Conservation (phyloP, 92 coral and sea anemone genomes). For the Montipora capitata region DNA sequence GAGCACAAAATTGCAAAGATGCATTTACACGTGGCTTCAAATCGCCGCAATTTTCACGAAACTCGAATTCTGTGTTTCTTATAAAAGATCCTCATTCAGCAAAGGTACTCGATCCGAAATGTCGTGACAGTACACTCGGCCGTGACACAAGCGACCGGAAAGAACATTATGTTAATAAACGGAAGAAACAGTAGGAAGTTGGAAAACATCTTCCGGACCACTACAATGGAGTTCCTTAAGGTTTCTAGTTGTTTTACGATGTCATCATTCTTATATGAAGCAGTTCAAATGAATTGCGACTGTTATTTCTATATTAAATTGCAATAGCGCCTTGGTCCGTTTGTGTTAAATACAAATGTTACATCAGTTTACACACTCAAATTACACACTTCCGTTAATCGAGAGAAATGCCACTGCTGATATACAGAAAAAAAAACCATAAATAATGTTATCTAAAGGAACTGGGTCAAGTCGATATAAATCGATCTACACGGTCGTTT, state of each 20-base stretch:
- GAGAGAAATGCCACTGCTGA: no score
- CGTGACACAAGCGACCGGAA: background rate
- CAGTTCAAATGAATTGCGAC: no score
- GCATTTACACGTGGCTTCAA: background rate
- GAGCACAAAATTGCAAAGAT: background rate
- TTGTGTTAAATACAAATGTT: no score
- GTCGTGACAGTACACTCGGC: background rate
- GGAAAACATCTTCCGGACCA: background rate
- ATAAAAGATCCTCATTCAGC: background rate
- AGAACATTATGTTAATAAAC: background rate
- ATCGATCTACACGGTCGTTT: no score
- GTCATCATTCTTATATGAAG: background rate
- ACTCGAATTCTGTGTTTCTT: background rate
- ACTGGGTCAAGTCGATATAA: no score
- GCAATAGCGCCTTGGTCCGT: no score
- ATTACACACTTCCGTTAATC: no score
- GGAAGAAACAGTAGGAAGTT: constrained; percentile 20
- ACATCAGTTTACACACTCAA: no score
- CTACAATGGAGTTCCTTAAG: constrained; percentile 6
- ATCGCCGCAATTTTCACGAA: background rate
- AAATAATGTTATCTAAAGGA: no score
- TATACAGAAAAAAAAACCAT: no score
- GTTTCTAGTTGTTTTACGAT: background rate
- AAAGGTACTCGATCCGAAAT: background rate
- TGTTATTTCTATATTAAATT: background rate